Evolutionary conservation across 2,888 invertebrate genomes (phyloP).

Genomic region (Toxonevra muliebris): DNA sequence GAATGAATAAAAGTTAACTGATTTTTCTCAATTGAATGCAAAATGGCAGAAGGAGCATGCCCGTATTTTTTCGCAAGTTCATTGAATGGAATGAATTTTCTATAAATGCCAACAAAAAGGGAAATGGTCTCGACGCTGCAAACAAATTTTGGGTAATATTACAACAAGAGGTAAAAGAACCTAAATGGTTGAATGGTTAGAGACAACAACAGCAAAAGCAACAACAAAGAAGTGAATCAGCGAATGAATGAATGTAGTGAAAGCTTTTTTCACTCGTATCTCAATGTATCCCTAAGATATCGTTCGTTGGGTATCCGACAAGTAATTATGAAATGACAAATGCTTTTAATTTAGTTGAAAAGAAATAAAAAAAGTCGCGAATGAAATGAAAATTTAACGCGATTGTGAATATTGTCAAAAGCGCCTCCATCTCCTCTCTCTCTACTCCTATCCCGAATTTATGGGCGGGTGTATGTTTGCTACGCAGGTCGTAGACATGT

Average conservation of each 20-base stretch:
- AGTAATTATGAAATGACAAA: constrained; percentile 8
- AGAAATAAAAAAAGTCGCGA: constrained; percentile 8
- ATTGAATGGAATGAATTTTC: neutral
- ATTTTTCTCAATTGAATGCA: constrained; percentile 4
- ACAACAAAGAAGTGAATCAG: no score
- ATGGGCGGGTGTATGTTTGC: no score
- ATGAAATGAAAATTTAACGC: constrained; percentile 28
- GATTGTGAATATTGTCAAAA: neutral
- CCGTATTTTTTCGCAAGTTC: neutral
- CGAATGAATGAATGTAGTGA: no score
- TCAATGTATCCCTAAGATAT: neutral
- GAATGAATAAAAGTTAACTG: neutral
- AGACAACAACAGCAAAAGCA: neutral
- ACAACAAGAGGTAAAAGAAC: neutral
- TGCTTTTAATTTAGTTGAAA: constrained; percentile 1
- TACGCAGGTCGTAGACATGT: no score
- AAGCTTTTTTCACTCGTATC: no score
- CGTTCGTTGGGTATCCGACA: neutral
- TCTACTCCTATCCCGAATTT: no score
- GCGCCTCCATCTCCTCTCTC: no score
- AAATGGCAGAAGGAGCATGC: neutral
- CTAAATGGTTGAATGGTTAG: neutral
- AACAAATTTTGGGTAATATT: no score
- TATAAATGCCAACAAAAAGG: neutral
- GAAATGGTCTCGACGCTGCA: constrained; percentile 9